Base-by-base conservation (phyloP, 1,140 invertebrate species). In the Temnothorax longispinosus region DNA sequence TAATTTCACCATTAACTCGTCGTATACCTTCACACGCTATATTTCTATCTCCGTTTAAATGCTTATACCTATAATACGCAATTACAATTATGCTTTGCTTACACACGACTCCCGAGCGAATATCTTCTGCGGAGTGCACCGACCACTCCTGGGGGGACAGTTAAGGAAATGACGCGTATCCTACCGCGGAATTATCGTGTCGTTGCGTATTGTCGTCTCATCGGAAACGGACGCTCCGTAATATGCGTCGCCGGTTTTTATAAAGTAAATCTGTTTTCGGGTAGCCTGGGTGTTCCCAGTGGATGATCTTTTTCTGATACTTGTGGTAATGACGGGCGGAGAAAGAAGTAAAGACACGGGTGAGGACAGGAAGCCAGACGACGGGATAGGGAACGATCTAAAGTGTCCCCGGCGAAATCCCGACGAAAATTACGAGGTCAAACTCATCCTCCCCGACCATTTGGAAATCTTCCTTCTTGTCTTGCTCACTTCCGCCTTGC, bases 401-500 rank as follows among this genome's bases (percentile, higher is more conserved):
- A 88, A 90, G 50, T 64, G 75, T 90, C 62, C 58, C 80, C 8
- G 80, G 56, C 15, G 41, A 52, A 85, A 64, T n/a, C 54, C 64
- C 38, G 54, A 89, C 60, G 78, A 81, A 90, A 90, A 90, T 90
- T 90, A 90, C 80, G 86, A 65, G 75, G 80, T 87, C 60, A 85
- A 27, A 44, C 58, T 50, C 60, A 52, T 78, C 44, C 60, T 2
- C 41, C 62, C 50, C 67, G 75, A 82, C 41, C 18, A 64, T 35
- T 54, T 47, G 65, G 60, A 47, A 56, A 65, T 13, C 72, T 87
- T 71, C 67, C 21, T 72, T 81, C 47, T 41, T 27, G 41, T 81
- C 47, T 3, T n/a, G 38, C 15, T 89, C 64, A 38, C 32, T 62
- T 60, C 32, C 86, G 27, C 35, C 54, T 76, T 75, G 72, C n/a